These are phyloP conservation scores for Aphelenchoides bicaudatus DNA, from an alignment of 2,888 invertebrate genomes.

Conservation along the genomic window DNA sequence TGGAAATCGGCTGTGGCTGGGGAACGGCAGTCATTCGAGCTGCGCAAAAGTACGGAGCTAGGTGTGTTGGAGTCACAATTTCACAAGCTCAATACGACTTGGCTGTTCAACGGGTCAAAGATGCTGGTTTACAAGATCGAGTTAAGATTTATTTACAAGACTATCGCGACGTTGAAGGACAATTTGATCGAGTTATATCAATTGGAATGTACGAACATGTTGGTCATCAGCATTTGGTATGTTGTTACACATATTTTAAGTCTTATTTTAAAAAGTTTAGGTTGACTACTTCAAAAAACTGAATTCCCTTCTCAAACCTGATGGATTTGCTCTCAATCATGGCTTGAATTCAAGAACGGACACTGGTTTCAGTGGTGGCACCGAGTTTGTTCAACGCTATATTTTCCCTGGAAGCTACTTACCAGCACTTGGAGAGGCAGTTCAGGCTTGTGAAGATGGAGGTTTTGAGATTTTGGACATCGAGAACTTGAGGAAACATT, in stretches of 20 bases:
- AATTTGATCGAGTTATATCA: conserved; percentile 16
- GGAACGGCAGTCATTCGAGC: conserved; percentile 5
- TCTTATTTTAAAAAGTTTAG: not conserved
- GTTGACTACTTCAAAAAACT: conserved; percentile 11
- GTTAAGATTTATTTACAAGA: conserved; percentile 7
- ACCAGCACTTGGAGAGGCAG: conserved; percentile 2
- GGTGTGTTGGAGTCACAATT: conserved; percentile 7
- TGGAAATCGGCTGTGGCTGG: conserved; percentile 17
- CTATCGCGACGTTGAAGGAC: conserved; percentile 11
- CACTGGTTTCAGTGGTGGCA: conserved; percentile 2
- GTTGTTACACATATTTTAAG: not conserved
- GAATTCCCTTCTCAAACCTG: not conserved
- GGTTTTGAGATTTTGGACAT: conserved; percentile 11
- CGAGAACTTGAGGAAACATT: conserved; percentile 10
- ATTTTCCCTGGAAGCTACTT: conserved; percentile 3
- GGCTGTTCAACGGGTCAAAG: conserved; percentile 12
- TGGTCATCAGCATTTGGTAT: not conserved
- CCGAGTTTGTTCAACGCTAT: conserved; percentile 10
- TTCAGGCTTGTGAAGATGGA: conserved; percentile 1
- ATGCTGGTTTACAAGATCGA: not conserved
- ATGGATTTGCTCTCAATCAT: conserved; percentile 8
- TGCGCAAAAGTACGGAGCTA: conserved; percentile 1
- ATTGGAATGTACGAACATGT: conserved; percentile 14
- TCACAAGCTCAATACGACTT: conserved; percentile 11
- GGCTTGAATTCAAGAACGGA: not conserved